Evolutionary conservation across 2,113 vertebrate genomes (phyloP), one percentile per base, ranked within the genome.

Genomic region (Gymnarchus niloticus): DNA sequence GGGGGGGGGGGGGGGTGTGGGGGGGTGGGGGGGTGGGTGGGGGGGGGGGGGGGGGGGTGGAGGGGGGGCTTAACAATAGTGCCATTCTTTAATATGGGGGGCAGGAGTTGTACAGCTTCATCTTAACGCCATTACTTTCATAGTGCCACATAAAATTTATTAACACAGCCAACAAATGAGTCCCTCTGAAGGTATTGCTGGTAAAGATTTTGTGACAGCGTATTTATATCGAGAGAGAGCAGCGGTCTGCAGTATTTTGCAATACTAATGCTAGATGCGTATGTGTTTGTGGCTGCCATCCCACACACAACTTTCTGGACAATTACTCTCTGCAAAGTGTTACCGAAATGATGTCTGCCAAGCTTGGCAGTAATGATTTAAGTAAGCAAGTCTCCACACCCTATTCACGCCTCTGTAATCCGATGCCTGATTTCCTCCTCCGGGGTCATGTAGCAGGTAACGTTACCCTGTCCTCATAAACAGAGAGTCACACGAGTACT

Each of bases 371-470:
- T 52, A 41, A 7, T 33, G 88, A 93, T 93, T 93, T 88, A 90
- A 89, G 85, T 80, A 46, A 86, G 85, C 83, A 56, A 82, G 85
- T 88, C 87, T 86, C 81, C 81, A 88, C 87, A 88, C 89, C 87
- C 90, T 81, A 49, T 85, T 87, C 84, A 84, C 19, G 54, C 83
- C 85, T 56, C 85, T 88, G 93, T 92, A 94, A 94, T 88, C 86
- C 78, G 88, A 94, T 88, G 56, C 93, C 51, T 88, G 84, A 90
- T 94, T 95, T 94, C 92, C 93, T 94, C 93, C 88, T 90, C 92
- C 88, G 73, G 90, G 91, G 92, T 95, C 94, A 94, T 88, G 88
- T 90, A 90, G 90, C 88, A 87, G 89, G 93, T 92, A 95, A 95
- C 91, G 89, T 88, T 93, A 94, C 90, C 92, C 91, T 90, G 89